Percentiles rank a stretch among this genome's conserved stretches.
These are phyloP conservation scores for Zaprionus nigranus DNA, from an alignment of 1,140 invertebrate species.

Conservation along the genomic window DNA sequence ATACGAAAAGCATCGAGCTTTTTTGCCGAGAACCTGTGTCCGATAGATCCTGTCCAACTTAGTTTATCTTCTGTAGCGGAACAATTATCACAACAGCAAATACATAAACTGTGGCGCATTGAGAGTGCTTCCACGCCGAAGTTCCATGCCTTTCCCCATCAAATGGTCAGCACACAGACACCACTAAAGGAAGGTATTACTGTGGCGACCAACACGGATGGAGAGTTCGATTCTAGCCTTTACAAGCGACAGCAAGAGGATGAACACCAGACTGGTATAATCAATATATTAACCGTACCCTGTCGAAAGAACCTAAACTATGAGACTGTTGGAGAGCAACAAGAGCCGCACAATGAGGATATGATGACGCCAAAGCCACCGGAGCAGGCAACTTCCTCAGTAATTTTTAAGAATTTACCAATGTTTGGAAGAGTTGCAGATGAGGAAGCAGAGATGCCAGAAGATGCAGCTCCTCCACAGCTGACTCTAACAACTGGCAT, in stretches of 20 bases:
- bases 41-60: not conserved
- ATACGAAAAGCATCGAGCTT: not conserved
- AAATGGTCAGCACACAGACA: conserved; percentile 21
- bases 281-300: conserved; percentile 53
- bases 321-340: not conserved
- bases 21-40: not conserved
- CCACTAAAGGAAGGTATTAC: not conserved
- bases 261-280: conserved; percentile 7
- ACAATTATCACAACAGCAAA: not conserved
- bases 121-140: conserved; percentile 59
- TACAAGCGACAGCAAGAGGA: not conserved
- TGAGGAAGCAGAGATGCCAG: not conserved
- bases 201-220: conserved; percentile 9
- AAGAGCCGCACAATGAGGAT: not conserved
- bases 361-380: not conserved
- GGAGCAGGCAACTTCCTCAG: not conserved
- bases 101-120: conserved; percentile 38
- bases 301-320: conserved; percentile 3
- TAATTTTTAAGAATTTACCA: conserved; percentile 18
- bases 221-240: not conserved
- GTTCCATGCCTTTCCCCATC: not conserved
- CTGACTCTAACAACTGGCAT: not conserved
- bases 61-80: not conserved
- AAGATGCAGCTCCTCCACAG: not conserved
- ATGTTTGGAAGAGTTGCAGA: not conserved